phyloP scores from a whole-genome alignment of 2,888 invertebrate species.

The Nineta flava region DNA sequence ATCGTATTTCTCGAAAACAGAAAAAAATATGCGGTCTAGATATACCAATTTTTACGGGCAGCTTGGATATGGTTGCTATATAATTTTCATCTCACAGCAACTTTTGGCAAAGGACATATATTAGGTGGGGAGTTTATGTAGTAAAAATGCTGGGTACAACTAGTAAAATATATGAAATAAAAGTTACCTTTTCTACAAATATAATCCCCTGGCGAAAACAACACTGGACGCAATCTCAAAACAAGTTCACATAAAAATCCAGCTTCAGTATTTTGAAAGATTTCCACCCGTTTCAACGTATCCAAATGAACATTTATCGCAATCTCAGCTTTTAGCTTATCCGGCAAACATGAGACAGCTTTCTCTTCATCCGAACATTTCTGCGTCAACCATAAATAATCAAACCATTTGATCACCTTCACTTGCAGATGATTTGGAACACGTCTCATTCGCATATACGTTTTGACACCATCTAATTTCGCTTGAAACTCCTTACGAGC shows the following conservation, averaged over 20 bases:
- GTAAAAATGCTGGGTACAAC: no score
- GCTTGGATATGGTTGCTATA: no score
- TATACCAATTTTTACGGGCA: no score
- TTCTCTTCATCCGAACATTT: slow-evolving; percentile 96
- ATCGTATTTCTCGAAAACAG: no score
- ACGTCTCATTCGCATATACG: slow-evolving; percentile 93
- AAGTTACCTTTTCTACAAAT: slow-evolving; percentile 92
- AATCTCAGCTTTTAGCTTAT: slow-evolving; percentile 96
- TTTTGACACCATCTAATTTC: slow-evolving; percentile 97
- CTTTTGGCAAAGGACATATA: no score
- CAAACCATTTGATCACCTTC: slow-evolving; percentile 98
- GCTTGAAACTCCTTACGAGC: slow-evolving; percentile 98
- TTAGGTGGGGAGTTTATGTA: no score
- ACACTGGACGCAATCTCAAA: slow-evolving; percentile 80
- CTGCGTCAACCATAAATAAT: slow-evolving; percentile 97
- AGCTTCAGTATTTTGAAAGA: slow-evolving; percentile 98
- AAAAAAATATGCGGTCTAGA: no score
- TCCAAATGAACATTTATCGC: slow-evolving; percentile 98
- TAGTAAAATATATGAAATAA: no score
- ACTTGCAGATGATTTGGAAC: slow-evolving; percentile 92
- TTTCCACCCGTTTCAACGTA: slow-evolving; percentile 93
- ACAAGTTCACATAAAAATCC: slow-evolving; percentile 97
- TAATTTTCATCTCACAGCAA: no score
- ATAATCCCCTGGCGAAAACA: slow-evolving; percentile 97
- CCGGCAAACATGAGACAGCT: slow-evolving; percentile 88